Conservation (phyloP, 1,140 invertebrate species). For the Pseudomyrmex flavicornis region DNA sequence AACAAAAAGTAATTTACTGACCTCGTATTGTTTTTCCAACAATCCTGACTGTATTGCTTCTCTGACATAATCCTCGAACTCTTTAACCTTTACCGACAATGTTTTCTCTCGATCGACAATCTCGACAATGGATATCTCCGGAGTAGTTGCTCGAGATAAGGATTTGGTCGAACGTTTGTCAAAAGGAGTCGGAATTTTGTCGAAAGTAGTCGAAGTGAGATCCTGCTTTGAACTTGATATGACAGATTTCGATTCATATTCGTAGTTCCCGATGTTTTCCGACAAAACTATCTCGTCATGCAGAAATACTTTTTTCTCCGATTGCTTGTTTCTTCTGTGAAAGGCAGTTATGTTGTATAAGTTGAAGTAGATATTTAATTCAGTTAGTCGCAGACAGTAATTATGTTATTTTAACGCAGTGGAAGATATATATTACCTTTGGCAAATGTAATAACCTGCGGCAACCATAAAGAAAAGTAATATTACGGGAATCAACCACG, state of each 20-base stretch:
- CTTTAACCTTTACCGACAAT: conserved; percentile 65
- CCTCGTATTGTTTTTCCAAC: conserved; percentile 71
- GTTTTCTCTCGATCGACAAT: not conserved
- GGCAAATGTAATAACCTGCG: conserved; percentile 39
- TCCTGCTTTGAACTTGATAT: not conserved
- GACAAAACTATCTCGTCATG: conserved; percentile 54
- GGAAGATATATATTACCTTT: conserved; percentile 49
- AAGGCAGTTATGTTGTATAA: not conserved
- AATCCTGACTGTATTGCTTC: conserved; percentile 66
- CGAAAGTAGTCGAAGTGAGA: not conserved
- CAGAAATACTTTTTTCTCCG: not conserved
- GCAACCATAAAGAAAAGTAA: conserved; percentile 31
- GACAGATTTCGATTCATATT: not conserved
- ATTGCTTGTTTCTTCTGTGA: conserved; percentile 33
- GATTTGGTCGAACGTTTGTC: not conserved
- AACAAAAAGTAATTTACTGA: conserved; percentile 43
- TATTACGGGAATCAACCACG: conserved; percentile 60
- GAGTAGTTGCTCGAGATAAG: conserved; percentile 4
- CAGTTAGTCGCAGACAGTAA: not conserved
- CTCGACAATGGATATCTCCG: not conserved
- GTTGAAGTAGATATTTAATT: not conserved
- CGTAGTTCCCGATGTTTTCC: conserved; percentile 1
- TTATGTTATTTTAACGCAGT: not conserved
- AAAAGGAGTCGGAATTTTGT: conserved; percentile 1
- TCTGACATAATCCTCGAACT: conserved; percentile 76